phyloP scores from a whole-genome alignment of 2,797 vertebrate species.

The Mionectes olivaceus region DNA sequence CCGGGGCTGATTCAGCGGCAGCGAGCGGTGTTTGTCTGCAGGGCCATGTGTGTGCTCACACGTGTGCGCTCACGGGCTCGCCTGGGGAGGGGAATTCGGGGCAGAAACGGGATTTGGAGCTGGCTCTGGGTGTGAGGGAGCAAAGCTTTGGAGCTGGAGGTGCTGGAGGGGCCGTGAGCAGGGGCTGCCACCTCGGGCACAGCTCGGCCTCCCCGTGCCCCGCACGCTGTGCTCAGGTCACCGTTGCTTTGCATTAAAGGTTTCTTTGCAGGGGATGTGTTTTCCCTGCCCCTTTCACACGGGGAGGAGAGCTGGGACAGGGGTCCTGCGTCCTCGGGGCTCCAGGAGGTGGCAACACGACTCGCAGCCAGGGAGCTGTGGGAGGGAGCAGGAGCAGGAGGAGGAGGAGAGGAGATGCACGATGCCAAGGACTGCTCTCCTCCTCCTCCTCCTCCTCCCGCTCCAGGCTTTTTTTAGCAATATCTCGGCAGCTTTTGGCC shows the following conservation, averaged over 20 bases:
- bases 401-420: neutral
- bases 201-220: neutral
- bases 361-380: neutral
- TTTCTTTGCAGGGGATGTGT: neutral
- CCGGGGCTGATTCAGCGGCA: neutral
- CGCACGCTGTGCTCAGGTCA: neutral
- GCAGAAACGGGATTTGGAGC: neutral
- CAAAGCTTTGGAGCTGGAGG: neutral
- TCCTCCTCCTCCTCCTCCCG: neutral
- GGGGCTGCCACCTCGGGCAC: accelerated
- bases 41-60: neutral
- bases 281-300: neutral
- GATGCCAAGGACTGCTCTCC: neutral
- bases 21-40: neutral
- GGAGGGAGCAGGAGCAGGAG: neutral
- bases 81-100: neutral
- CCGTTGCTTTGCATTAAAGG: neutral
- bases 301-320: neutral
- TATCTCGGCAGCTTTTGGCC: neutral
- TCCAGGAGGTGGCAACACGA: neutral
- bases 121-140: accelerated
- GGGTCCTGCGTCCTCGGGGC: neutral
- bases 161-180: neutral
- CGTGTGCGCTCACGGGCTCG: neutral
- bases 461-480: neutral